Evolutionary conservation across 2,113 vertebrate genomes (phyloP), one percentile per base, ranked within the genome.

Genomic region (Girardinichthys multiradiatus): DNA sequence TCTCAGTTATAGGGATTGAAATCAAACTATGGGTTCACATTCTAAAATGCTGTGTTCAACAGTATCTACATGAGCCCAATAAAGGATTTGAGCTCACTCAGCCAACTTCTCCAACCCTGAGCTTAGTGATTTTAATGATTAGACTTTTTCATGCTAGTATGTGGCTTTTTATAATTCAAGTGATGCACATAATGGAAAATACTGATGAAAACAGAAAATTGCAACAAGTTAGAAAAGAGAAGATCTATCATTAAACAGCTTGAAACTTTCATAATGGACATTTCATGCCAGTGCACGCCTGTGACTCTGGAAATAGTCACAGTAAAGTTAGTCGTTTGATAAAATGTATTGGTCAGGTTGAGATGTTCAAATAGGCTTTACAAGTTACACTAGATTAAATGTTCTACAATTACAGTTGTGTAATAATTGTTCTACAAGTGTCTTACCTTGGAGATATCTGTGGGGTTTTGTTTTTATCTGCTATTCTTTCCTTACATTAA

Each of bases 321-420:
- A 45, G 12, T 65, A 13, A 1, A 48, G 12, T 42, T 21, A n/a
- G 9, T 66, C 37, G 17, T 66, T 21, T 5, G 27, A 66, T 48
- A 27, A 48, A 21, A 48, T 17, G 21, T 26, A 39, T 26, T 8
- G 12, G 62, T 31, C 9, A 24, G 14, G 24, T 39, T 37, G 21
- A 64, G 62, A 4, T 64, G 33, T 63, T 35, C 21, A 19, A 14
- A 39, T 37, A 4, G 26, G 33, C 24, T 35, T n/a, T 31, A 10
- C 30, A 62, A 62, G 31, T 62, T 62, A 24, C 61, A 2, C 24
- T 15, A 51, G 45, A 72, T 59, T 26, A 74, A 76, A 58, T 48
- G 59, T 61, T 69, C 68, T 63, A 64, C 27, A 60, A 29, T 65
- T n/a, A n/a, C n/a, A n/a, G n/a, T n/a, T n/a, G n/a, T n/a, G n/a